These are phyloP conservation scores for Phenganax stokvisi DNA, from an alignment of 92 coral and sea anemone species.

Conservation along the genomic window DNA sequence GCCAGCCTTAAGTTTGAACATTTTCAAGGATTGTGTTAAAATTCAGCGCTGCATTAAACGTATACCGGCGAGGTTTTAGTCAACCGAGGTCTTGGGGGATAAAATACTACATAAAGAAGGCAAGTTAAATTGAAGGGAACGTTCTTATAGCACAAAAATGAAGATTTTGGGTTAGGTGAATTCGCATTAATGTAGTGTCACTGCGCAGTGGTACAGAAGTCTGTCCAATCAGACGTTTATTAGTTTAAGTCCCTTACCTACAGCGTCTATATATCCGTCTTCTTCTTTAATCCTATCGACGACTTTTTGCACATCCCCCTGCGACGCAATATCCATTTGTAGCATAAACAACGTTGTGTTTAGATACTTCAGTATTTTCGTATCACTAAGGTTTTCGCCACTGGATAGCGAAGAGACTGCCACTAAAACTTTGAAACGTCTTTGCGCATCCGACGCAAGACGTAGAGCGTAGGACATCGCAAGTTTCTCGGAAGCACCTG, in stretches of 20 bases:
- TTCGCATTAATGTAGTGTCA: too few species aligned
- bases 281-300: conserved; percentile 77
- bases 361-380: conserved; percentile 62
- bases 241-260: conserved; percentile 56
- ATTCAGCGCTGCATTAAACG: too few species aligned
- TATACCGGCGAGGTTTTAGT: too few species aligned
- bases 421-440: conserved; percentile 74
- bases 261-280: conserved; percentile 81
- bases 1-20: too few species aligned
- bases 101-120: too few species aligned
- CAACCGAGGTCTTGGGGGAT: too few species aligned
- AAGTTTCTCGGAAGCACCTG: conserved; percentile 82
- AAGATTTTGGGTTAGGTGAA: too few species aligned
- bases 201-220: too few species aligned
- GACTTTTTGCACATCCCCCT: conserved; percentile 65
- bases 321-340: conserved; percentile 76
- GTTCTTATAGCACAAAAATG: too few species aligned
- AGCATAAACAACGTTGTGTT: conserved; percentile 82
- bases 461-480: conserved; percentile 72
- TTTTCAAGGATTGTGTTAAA: too few species aligned
- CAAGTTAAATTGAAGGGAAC: too few species aligned
- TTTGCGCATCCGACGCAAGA: conserved; percentile 72
- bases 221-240: background rate
- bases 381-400: conserved; percentile 77
- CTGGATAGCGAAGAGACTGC: conserved; percentile 80